These are phyloP conservation scores for Torymus aiolomorphi DNA, from an alignment of 2,888 invertebrate genomes.

Conservation along the genomic window DNA sequence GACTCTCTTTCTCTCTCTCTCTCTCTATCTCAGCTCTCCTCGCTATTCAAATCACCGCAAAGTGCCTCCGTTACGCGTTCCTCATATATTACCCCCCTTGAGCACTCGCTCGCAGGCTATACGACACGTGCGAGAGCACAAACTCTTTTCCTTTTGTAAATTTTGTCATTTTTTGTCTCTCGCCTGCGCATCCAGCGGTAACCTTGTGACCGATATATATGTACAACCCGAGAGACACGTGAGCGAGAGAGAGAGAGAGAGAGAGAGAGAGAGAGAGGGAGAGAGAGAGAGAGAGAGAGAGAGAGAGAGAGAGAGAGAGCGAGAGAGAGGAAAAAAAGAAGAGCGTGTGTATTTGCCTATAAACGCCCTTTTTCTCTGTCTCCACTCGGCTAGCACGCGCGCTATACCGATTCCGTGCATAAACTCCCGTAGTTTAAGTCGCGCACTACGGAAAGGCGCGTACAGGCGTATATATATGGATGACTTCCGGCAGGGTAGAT, in stretches of 20 bases:
- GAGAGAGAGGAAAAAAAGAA: not conserved
- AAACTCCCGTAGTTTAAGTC: slow-evolving; percentile 44
- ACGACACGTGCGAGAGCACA: not conserved
- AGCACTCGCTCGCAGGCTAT: not conserved
- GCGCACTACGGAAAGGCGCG: slow-evolving; percentile 21
- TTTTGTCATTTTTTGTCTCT: slow-evolving; percentile 35
- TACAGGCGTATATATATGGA: slow-evolving; percentile 55
- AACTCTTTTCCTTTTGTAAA: slow-evolving; percentile 7
- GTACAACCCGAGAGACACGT: not conserved
- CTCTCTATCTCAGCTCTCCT: not conserved
- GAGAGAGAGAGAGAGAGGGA: not conserved
- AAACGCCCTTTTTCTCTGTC: slow-evolving; percentile 12
- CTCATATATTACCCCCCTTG: not conserved
- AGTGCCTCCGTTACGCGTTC: slow-evolving; percentile 45
- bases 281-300: not conserved
- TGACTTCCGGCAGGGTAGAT: slow-evolving; percentile 54
- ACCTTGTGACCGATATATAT: slow-evolving; percentile 46
- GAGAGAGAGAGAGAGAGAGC: not conserved
- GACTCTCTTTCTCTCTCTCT: slow-evolving; percentile 13
- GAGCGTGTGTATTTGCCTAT: slow-evolving; percentile 19
- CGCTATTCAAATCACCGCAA: slow-evolving; percentile 43
- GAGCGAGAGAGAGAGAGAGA: too few species aligned
- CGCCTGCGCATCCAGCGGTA: not conserved
- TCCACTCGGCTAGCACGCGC: not conserved
- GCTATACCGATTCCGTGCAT: slow-evolving; percentile 14